These are phyloP conservation scores for Rhyacichthys aspro DNA, from an alignment of 2,797 vertebrate genomes.

Conservation along the genomic window DNA sequence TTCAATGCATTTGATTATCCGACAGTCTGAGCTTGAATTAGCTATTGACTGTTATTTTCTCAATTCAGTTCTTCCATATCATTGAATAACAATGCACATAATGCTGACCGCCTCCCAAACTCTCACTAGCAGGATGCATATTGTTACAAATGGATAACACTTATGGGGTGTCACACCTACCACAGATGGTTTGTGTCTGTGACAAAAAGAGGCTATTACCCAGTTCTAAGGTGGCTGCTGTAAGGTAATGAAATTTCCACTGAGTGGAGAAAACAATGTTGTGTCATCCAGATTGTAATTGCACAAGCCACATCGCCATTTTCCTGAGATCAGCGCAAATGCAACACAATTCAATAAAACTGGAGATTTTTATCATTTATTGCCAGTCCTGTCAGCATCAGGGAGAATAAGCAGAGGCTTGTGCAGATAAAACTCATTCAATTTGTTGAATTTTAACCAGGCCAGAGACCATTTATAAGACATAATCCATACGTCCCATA, in stretches of 20 bases:
- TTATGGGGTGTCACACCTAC: constrained; percentile 69
- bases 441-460: constrained; percentile 77
- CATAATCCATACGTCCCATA: constrained; percentile 38
- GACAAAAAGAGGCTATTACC: constrained; percentile 80
- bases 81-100: constrained; percentile 53
- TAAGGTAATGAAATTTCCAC: constrained; percentile 84
- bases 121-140: constrained; percentile 53
- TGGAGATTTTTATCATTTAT: constrained; percentile 80
- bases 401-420: constrained; percentile 53
- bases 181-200: constrained; percentile 65
- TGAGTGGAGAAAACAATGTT: constrained; percentile 81
- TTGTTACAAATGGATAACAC: constrained; percentile 72
- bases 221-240: constrained; percentile 74
- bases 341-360: constrained; percentile 77
- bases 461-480: constrained; percentile 51
- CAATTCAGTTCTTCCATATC: constrained; percentile 53
- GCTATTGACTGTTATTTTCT: constrained; percentile 57
- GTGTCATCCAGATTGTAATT: constrained; percentile 75
- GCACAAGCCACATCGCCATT: constrained; percentile 69
- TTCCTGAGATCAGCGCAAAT: constrained; percentile 72
- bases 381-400: constrained; percentile 69
- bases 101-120: constrained; percentile 63
- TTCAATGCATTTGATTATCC: constrained; percentile 73
- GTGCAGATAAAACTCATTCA: constrained; percentile 74
- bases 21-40: constrained; percentile 65